Evolutionary conservation across 1,140 invertebrate species (phyloP).

Genomic region (Octopus bimaculoides): DNA sequence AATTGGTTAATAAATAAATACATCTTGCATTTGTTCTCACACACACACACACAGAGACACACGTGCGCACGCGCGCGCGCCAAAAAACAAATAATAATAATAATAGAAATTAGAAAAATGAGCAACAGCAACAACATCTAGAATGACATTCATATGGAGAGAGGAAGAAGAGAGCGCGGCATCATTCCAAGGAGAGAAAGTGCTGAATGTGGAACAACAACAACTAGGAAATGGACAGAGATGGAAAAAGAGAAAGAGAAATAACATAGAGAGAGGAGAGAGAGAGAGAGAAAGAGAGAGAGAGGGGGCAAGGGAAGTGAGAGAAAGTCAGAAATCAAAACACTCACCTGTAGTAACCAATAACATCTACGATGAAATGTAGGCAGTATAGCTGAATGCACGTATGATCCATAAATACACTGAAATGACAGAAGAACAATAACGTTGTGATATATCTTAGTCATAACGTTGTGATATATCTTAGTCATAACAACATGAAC

Average conservation of each 20-base stretch:
- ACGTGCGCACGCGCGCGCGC: too few species aligned
- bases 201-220: too few species aligned
- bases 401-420: slow-evolving; percentile 94
- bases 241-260: too few species aligned
- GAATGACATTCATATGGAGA: too few species aligned
- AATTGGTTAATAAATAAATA: too few species aligned
- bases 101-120: too few species aligned
- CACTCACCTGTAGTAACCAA: slow-evolving; percentile 87
- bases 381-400: slow-evolving; percentile 95
- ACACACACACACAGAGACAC: neutral
- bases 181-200: too few species aligned
- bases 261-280: neutral
- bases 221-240: too few species aligned
- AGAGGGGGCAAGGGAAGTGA: neutral
- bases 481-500: neutral
- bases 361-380: slow-evolving; percentile 97
- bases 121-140: too few species aligned
- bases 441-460: neutral
- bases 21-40: neutral
- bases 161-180: too few species aligned
- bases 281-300: neutral
- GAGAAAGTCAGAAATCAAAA: neutral
- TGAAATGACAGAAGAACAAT: slow-evolving; percentile 28
- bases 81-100: too few species aligned
- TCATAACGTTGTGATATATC: neutral